Evolutionary conservation across 2,888 invertebrate genomes (phyloP), one percentile per base, ranked within the genome.

Genomic region (Thelaira solivaga): DNA sequence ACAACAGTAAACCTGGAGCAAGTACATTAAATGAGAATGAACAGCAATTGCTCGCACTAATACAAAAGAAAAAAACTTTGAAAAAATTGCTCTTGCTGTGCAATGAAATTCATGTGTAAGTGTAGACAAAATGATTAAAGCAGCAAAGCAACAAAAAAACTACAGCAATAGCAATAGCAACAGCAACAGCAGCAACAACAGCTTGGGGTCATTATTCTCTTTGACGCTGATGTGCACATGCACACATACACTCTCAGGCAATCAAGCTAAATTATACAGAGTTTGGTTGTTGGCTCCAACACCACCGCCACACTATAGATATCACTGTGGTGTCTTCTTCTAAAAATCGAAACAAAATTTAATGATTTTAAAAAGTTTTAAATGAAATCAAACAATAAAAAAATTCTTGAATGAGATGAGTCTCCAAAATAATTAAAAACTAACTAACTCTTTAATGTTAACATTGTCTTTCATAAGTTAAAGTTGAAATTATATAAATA

Each of bases 191-290:
- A 84, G 82, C 84, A 82, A 83, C 83, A 83, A 85, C 64, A 84
- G 86, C 85, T 87, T 87, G 87, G 88, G 87, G 87, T 87, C 87
- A 87, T 87, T 87, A 87, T 87, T 87, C 87, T 88, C 87, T 86
- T 86, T 85, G 84, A 76, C 62, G 76, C 51, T 78, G 65, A 73
- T 74, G 72, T 74, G 45, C 26, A 53, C 36, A 78, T 31, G 22
- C 29, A 65, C 31, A 51, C 24, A 83, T 83, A 81, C 82, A 29
- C 20, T 16, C 22, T 6, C 49, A 61, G 0, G 10, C 39, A 34
- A 16, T 26, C 20, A 36, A 11, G 29, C 41, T 41, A 41, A 8
- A 20, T 29, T 29, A n/a, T 20, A 71, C 43, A 55, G 22, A 18
- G 62, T 62, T 36, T 31, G 47, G 4, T 55, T 47, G 62, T n/a